Evolutionary conservation across 2,797 vertebrate species (phyloP), one percentile per base, ranked within the genome.

Genomic region (Sylvia borin): DNA sequence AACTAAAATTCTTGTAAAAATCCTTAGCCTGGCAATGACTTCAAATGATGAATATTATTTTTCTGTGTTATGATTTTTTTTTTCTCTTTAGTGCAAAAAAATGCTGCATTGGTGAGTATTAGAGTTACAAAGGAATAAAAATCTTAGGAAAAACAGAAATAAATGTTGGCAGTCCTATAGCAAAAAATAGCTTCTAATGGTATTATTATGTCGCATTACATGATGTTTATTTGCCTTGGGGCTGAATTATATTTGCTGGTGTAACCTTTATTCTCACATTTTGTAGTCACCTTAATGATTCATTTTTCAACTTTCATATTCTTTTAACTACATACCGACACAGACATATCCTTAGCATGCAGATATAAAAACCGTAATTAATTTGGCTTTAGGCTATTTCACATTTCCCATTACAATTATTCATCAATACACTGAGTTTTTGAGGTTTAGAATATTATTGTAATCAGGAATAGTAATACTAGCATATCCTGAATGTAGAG

Each of bases 311-410:
- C 4, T 29, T 71, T 48, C 4, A 0, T 34, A 77, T 80, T 80
- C 79, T 76, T 92, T 85, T 91, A 85, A 73, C 58, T 91, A 58
- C 54, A 62, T 76, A 78, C 10, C 3, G 75, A 68, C 50, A 79
- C 43, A 43, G 62, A 76, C 42, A 57, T 72, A 72, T 17, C 29
- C 31, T 77, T 82, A 92, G 26, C 54, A 78, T 68, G 24, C 32
- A 67, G 24, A 53, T 74, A 71, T 81, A 67, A 82, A 86, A 65
- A 2, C 0, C 3, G 9, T 73, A 91, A 87, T 93, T 89, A 76
- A 73, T 82, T 93, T 61, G 76, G 53, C 61, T 93, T 89, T 70
- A 93, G 40, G 81, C 74, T 85, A 82, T 79, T 95, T 93, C 67
- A 64, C 34, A 74, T 90, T 92, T 93, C 34, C n/a, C 61, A 45